Evolutionary conservation across 2,888 invertebrate species (phyloP).

Genomic region (Endotricha flammealis): DNA sequence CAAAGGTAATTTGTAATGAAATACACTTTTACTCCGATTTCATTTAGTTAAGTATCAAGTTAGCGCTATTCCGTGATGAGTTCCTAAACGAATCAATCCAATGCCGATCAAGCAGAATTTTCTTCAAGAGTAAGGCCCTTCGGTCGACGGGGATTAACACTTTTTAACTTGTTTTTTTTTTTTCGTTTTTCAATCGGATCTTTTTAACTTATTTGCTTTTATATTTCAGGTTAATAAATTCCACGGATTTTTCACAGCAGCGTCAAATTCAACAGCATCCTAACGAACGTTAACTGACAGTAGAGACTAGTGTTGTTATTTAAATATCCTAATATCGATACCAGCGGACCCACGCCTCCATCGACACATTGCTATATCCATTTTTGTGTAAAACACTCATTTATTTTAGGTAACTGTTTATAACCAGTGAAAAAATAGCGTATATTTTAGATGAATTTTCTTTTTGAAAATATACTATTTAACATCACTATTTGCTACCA

Average conservation of each 20-base stretch:
- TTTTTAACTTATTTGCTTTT: not conserved
- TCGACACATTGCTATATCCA: slow-evolving; percentile 32
- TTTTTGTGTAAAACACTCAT: slow-evolving; percentile 46
- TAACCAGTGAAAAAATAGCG: slow-evolving; percentile 35
- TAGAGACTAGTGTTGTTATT: slow-evolving; percentile 45
- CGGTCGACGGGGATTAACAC: too few relatives aligned
- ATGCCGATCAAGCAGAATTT: too few relatives aligned
- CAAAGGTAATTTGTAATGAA: too few relatives aligned
- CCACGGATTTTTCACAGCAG: slow-evolving; percentile 14
- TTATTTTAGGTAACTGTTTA: slow-evolving; percentile 41
- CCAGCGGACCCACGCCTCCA: slow-evolving; percentile 35
- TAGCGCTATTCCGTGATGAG: too few relatives aligned
- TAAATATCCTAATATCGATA: slow-evolving; percentile 41
- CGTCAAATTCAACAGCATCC: slow-evolving; percentile 17
- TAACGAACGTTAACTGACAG: slow-evolving; percentile 18
- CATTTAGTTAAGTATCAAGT: too few relatives aligned
- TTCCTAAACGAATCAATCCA: too few relatives aligned
- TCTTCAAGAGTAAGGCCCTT: too few relatives aligned
- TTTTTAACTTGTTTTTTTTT: too few relatives aligned
- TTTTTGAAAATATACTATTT: slow-evolving; percentile 55
- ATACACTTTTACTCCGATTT: too few relatives aligned
- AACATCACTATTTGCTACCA: slow-evolving; percentile 47
- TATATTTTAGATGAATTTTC: slow-evolving; percentile 74
- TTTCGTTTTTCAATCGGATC: too few relatives aligned
- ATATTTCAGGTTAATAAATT: slow-evolving; percentile 22